These are phyloP conservation scores for Tetanocera ferruginea DNA, from an alignment of 2,888 invertebrate genomes.

Conservation along the genomic window DNA sequence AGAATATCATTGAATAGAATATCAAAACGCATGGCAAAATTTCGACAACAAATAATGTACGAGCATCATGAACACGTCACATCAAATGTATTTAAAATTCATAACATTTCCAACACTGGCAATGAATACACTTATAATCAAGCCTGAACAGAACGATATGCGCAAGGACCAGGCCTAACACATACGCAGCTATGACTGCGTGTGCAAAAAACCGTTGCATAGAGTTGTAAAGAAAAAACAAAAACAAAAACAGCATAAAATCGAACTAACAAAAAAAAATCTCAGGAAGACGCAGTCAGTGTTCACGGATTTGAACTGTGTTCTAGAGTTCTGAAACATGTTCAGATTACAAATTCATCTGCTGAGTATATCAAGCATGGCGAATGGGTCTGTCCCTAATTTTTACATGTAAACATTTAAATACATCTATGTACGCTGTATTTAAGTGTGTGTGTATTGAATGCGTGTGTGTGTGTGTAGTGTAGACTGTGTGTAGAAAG, in stretches of 20 bases:
- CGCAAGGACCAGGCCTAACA: not conserved
- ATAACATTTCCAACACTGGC: slow-evolving; percentile 2
- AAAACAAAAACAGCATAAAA: not conserved
- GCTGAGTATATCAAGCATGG: not conserved
- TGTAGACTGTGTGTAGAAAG: not conserved
- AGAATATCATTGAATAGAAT: no score
- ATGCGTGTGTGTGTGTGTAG: no score
- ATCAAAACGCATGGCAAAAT: no score
- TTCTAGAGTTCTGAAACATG: not conserved
- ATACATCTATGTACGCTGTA: not conserved
- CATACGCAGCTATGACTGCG: not conserved
- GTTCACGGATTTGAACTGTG: not conserved
- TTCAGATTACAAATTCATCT: slow-evolving; percentile 17
- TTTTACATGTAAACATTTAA: slow-evolving; percentile 14
- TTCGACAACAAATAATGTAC: no score
- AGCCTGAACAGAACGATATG: not conserved
- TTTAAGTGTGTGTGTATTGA: no score
- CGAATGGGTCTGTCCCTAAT: slow-evolving; percentile 27
- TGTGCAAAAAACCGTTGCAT: not conserved
- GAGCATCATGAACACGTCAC: no score
- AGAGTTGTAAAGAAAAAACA: not conserved
- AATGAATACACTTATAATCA: slow-evolving; percentile 13
- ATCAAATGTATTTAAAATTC: slow-evolving; percentile 1
- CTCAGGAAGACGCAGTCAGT: not conserved
- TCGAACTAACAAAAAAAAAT: not conserved